Evolutionary conservation across 2,888 invertebrate species (phyloP).

Genomic region (Caenorhabditis zanzibari): DNA sequence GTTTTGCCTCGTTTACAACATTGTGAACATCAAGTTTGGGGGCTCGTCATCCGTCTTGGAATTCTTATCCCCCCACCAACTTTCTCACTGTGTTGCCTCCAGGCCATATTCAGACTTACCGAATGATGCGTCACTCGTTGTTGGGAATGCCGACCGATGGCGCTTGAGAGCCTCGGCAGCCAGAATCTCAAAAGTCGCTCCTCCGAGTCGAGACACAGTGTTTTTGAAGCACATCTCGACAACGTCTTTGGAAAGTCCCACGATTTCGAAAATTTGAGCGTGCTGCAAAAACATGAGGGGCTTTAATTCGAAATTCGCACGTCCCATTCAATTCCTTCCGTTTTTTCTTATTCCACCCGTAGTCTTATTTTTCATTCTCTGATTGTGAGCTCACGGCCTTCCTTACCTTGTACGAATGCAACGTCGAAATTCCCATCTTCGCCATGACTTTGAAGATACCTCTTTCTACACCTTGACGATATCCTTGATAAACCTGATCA

Average conservation of each 20-base stretch:
- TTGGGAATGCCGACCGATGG: conserved; percentile 81
- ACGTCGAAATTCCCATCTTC: conserved; percentile 99
- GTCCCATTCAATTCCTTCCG: conserved; percentile 39
- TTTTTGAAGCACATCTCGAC: conserved; percentile 95
- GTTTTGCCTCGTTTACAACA: conserved; percentile 33
- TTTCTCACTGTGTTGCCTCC: conserved; percentile 15
- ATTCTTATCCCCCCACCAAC: background rate
- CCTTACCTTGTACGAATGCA: conserved; percentile 93
- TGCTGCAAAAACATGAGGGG: conserved; percentile 85
- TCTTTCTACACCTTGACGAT: conserved; percentile 93
- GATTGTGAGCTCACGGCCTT: background rate
- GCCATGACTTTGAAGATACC: conserved; percentile 97
- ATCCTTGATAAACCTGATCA: conserved; percentile 87
- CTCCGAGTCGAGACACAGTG: conserved; percentile 89
- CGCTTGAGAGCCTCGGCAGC: conserved; percentile 82
- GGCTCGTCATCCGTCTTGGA: background rate
- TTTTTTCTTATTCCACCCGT: background rate
- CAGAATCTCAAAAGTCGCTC: conserved; percentile 90
- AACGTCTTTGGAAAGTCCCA: conserved; percentile 94
- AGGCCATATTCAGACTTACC: conserved; percentile 64
- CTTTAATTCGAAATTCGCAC: conserved; percentile 10
- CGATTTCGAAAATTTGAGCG: conserved; percentile 99
- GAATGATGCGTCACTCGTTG: conserved; percentile 67
- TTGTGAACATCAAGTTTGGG: conserved; percentile 28
- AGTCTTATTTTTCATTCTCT: conserved; percentile 1